Conservation (phyloP, 2,888 invertebrate genomes). For the Tetanocera ferruginea region DNA sequence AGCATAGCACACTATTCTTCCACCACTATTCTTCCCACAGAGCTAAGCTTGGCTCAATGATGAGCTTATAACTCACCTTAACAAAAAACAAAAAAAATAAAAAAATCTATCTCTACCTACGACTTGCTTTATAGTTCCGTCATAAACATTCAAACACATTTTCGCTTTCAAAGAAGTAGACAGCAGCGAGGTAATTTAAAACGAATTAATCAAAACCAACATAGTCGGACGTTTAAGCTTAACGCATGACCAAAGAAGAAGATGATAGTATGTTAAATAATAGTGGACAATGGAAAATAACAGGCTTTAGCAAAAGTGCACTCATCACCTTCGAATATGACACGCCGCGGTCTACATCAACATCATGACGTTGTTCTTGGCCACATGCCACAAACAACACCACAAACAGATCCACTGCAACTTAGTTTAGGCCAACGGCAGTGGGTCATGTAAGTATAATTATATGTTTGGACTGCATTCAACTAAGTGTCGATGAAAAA, state of each 20-base stretch:
- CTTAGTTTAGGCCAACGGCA: slow-evolving; percentile 2
- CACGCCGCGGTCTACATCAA: not conserved
- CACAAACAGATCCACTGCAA: not conserved
- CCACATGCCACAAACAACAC: not conserved
- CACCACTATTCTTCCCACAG: too few species aligned
- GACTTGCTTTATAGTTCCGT: too few species aligned
- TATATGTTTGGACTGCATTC: not conserved
- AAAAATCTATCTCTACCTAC: too few species aligned
- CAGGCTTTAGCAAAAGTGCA: slow-evolving; percentile 46
- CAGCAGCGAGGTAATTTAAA: slow-evolving; percentile 58
- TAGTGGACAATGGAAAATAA: slow-evolving; percentile 16
- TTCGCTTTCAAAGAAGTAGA: slow-evolving; percentile 15
- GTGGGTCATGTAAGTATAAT: slow-evolving; percentile 11
- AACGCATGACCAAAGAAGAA: slow-evolving; percentile 33
- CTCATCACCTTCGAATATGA: slow-evolving; percentile 47
- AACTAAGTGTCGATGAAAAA: not conserved
- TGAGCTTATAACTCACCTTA: too few species aligned
- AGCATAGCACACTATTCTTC: too few species aligned
- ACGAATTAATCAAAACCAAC: slow-evolving; percentile 57
- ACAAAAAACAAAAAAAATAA: too few species aligned
- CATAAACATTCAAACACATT: too few species aligned
- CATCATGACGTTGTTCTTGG: not conserved
- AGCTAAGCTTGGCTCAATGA: too few species aligned
- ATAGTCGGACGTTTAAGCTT: not conserved
- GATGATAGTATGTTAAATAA: slow-evolving; percentile 25